Evolutionary conservation across 2,113 vertebrate species (phyloP), one percentile per base, ranked within the genome.

Genomic region (Crotalus tigris): DNA sequence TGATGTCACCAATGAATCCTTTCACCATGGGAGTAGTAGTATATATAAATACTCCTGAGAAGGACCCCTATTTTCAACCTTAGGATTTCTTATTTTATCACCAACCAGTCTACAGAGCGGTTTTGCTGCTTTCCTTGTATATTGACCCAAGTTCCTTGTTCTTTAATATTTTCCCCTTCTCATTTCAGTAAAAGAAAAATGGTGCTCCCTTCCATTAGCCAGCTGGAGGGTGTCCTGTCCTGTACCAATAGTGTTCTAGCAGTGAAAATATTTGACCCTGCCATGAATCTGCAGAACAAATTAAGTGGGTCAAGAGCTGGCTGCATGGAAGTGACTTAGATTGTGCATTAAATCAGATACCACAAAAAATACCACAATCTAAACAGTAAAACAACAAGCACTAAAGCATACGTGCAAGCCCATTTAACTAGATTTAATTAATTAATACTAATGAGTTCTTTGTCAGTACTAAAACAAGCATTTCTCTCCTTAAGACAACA

Each of bases 371-470:
- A 61, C 44, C 17, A 49, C n/a, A 75, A n/a, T 19, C 87, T 54
- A 85, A 55, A 90, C 39, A 88, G 2, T 46, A 85, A 54, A 85
- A 57, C 49, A 89, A 81, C 89, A 49, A 33, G 29, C 54, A 54
- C 24, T 51, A 55, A 86, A 86, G 9, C 11, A 61, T 55, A 90
- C 51, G 1, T 33, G 24, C 26, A 61, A 69, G 12, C 58, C n/a
- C 5, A n/a, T 51, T 90, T 33, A 55, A 93, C 39, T 86, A 86
- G 53, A 54, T 90, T 93, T 90, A 90, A 87, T 93, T 90, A 90
- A n/a, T 55, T 44, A 15, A 44, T 93, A 53, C 39, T 49, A 64
- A 11, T 13, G 11, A 93, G 15, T 90, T 53, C n/a, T 90, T 54
- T 54, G 29, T 29, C 89, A 53, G 46, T 23, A 3, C 29, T 93